phyloP scores from a whole-genome alignment of 1,140 invertebrate genomes.

The Micrasema longulum region DNA sequence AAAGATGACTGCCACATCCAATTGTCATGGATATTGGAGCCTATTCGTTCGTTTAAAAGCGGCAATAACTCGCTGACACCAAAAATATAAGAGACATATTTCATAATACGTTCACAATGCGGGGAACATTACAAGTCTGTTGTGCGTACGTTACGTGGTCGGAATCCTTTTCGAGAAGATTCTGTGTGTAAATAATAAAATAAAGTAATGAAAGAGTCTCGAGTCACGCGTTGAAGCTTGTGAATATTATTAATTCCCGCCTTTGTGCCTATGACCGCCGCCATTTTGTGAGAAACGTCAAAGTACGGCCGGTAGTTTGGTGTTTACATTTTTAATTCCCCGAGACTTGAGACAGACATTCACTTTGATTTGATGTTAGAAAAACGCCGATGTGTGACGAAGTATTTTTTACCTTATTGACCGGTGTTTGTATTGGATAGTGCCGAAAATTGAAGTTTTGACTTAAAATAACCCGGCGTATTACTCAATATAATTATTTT shows the following conservation, averaged over 20 bases:
- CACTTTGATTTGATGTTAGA: no score
- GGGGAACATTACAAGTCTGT: conserved; percentile 22
- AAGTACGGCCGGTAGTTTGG: conserved; percentile 1
- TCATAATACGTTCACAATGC: conserved; percentile 36
- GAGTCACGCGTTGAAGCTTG: conserved; percentile 30
- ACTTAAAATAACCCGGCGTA: no score
- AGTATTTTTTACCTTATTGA: no score
- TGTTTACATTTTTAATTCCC: background rate
- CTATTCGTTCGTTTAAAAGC: conserved; percentile 43
- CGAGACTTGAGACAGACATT: no score
- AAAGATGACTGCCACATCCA: conserved; percentile 41
- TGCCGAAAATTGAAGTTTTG: no score
- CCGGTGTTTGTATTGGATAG: no score
- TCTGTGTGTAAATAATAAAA: conserved; percentile 33
- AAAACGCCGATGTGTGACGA: no score
- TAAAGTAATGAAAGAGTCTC: conserved; percentile 26
- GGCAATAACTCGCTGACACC: conserved; percentile 32
- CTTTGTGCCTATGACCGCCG: conserved; percentile 22
- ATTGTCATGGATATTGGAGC: conserved; percentile 49
- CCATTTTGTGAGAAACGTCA: conserved; percentile 17
- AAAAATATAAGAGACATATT: conserved; percentile 37
- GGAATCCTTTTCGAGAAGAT: conserved; percentile 22
- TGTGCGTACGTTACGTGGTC: conserved; percentile 43
- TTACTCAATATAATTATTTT: no score
- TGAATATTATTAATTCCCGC: conserved; percentile 26